These are phyloP conservation scores for Parus major DNA, from an alignment of 2,113 vertebrate species.

Conservation along the genomic window DNA sequence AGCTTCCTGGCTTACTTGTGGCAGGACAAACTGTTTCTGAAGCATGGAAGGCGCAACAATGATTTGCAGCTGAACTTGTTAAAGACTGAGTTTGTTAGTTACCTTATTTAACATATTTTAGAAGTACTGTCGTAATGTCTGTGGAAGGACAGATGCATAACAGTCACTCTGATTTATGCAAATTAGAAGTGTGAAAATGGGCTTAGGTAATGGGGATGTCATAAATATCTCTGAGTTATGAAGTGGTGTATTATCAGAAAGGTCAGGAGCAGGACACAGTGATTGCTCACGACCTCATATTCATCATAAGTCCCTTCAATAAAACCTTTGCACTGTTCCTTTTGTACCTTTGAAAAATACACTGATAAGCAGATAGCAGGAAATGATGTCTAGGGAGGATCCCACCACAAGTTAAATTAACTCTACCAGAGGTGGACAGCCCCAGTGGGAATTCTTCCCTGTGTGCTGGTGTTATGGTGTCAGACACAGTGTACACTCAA, in stretches of 20 bases:
- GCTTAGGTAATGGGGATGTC: conserved; percentile 11
- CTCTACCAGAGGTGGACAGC: not conserved
- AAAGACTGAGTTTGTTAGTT: not conserved
- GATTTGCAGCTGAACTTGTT: not conserved
- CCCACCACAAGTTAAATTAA: not conserved
- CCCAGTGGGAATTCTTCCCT: not conserved
- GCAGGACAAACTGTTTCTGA: not conserved
- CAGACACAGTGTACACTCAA: not conserved
- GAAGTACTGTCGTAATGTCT: not conserved
- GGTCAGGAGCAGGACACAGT: not conserved
- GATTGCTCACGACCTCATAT: not conserved
- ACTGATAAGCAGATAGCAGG: not conserved
- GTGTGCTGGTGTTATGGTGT: not conserved
- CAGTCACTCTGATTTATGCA: not conserved
- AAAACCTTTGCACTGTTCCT: not conserved
- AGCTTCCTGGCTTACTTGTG: not conserved
- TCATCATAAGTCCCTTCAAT: not conserved
- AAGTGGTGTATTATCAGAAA: conserved; percentile 9
- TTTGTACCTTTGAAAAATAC: conserved; percentile 5
- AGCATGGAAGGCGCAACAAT: not conserved
- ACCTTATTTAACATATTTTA: not conserved
- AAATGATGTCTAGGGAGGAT: not conserved
- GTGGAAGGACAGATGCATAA: not conserved
- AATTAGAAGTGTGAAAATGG: conserved; percentile 18
- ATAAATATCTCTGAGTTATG: conserved; percentile 22